These are phyloP conservation scores for Acromyrmex echinatior DNA, from an alignment of 1,140 invertebrate species.

Conservation along the genomic window DNA sequence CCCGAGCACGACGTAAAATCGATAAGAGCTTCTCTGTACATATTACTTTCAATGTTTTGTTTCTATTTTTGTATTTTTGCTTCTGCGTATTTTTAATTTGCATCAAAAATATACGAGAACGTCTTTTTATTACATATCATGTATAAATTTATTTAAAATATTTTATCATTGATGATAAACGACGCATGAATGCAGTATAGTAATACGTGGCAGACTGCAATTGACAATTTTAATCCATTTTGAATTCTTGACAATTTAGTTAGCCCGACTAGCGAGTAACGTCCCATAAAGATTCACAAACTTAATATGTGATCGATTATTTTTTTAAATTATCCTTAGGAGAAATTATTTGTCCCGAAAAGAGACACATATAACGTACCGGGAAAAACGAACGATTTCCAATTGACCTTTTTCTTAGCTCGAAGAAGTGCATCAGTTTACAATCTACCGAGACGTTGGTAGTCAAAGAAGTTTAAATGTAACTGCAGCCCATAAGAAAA, in stretches of 20 bases:
- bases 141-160: neutral
- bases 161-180: too few species aligned
- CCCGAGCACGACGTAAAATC: constrained; percentile 13
- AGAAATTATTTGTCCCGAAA: constrained; percentile 42
- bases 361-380: constrained; percentile 16
- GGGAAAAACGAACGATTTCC: constrained; percentile 43
- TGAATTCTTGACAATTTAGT: constrained; percentile 14
- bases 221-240: constrained; percentile 15
- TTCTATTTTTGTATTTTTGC: neutral
- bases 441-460: constrained; percentile 39
- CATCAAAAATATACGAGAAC: neutral
- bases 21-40: constrained; percentile 5
- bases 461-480: constrained; percentile 55
- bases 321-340: neutral
- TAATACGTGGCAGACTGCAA: neutral
- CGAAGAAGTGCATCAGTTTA: constrained; percentile 52
- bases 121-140: neutral
- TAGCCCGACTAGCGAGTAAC: neutral
- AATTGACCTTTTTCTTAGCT: constrained; percentile 51
- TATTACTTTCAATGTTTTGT: constrained; percentile 6
- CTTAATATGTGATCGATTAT: constrained; percentile 16
- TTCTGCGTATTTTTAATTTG: neutral
- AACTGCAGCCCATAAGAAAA: constrained; percentile 53
- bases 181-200: neutral
- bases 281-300: neutral